These are phyloP conservation scores for Odontesthes bonariensis DNA, from an alignment of 2,113 vertebrate genomes.

Conservation along the genomic window DNA sequence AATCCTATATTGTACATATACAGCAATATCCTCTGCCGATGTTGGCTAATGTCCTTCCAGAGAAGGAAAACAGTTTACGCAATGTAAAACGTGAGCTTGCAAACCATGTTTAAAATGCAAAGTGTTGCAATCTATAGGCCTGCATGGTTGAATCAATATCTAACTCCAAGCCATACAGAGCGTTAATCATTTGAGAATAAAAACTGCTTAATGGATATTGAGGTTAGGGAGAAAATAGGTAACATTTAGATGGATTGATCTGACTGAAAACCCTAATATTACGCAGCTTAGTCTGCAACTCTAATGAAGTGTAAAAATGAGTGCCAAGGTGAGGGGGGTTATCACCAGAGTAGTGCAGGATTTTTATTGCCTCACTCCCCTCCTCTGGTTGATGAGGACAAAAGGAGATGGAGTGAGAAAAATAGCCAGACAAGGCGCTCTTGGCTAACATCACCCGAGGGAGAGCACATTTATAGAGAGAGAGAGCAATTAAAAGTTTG, in stretches of 20 bases:
- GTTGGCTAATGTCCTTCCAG: slow-evolving; percentile 33
- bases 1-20: slow-evolving; percentile 1
- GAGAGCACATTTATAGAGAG: slow-evolving; percentile 68
- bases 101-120: slow-evolving; percentile 53
- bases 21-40: slow-evolving; percentile 33
- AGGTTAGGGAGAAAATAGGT: slow-evolving; percentile 59
- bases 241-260: slow-evolving; percentile 65
- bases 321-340: slow-evolving; percentile 48
- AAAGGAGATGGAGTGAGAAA: slow-evolving; percentile 52
- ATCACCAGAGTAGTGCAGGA: slow-evolving; percentile 39
- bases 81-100: slow-evolving; percentile 40
- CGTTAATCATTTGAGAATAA: slow-evolving; percentile 73
- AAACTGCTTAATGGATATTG: slow-evolving; percentile 68
- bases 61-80: slow-evolving; percentile 51
- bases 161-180: slow-evolving; percentile 60
- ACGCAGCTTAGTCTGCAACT: neutral
- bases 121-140: slow-evolving; percentile 56
- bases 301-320: slow-evolving; percentile 55
- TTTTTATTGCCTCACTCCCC: slow-evolving; percentile 52
- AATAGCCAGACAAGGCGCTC: slow-evolving; percentile 42
- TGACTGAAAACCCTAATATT: slow-evolving; percentile 59
- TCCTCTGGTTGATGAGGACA: slow-evolving; percentile 42
- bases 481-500: slow-evolving; percentile 78
- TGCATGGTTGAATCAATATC: slow-evolving; percentile 70
- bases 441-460: slow-evolving; percentile 54